These are phyloP conservation scores for Actinemys pallida DNA, from an alignment of 2,113 vertebrate genomes.

Conservation along the genomic window DNA sequence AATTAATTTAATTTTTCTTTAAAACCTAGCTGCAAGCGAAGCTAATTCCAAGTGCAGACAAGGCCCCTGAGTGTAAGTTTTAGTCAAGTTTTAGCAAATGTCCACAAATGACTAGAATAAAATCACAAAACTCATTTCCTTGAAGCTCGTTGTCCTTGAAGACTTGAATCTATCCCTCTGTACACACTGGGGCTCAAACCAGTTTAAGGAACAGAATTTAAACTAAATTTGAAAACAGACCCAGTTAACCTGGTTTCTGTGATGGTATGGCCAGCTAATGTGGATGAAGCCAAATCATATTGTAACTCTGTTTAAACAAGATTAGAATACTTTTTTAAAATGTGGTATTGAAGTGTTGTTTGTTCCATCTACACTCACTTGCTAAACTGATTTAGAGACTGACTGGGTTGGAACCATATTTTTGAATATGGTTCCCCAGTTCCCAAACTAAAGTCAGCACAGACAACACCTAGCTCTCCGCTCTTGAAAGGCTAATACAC, in stretches of 20 bases:
- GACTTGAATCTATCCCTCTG: neutral
- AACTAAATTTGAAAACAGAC: neutral
- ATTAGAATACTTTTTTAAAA: accelerated
- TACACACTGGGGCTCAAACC: neutral
- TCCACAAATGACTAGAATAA: neutral
- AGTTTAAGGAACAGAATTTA: neutral
- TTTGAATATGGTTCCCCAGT: neutral
- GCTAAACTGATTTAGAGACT: neutral
- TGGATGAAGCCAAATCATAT: neutral
- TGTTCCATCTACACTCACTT: neutral
- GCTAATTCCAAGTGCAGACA: neutral
- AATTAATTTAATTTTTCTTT: neutral
- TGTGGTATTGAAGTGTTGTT: neutral
- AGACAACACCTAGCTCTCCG: neutral
- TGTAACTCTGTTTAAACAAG: neutral
- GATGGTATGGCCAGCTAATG: neutral
- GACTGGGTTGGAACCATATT: neutral
- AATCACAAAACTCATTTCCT: neutral
- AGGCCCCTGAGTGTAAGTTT: neutral
- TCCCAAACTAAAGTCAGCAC: neutral
- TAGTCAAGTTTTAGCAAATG: neutral
- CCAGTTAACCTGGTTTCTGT: neutral
- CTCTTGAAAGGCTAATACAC: neutral
- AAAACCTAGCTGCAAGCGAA: neutral
- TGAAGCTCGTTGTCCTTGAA: neutral